Conservation (phyloP, 1,140 invertebrate species). For the Brachionus rotundiformis region DNA sequence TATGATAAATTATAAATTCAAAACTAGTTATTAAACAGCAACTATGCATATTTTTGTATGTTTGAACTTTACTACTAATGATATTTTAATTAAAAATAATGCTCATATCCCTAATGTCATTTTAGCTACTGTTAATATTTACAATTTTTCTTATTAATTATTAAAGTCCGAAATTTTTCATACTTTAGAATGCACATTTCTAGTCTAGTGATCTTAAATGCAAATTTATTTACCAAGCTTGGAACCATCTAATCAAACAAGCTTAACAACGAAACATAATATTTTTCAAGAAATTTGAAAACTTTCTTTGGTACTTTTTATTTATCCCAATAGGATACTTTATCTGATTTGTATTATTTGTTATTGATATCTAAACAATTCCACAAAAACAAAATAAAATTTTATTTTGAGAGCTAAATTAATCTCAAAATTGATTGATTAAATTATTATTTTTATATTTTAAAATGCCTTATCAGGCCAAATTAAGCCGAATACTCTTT, state of each 20-base stretch:
- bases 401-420: neutral
- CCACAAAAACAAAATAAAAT: neutral
- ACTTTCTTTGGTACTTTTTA: too few relatives aligned
- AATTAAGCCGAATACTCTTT: neutral
- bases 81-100: constrained; percentile 15
- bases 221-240: too few relatives aligned
- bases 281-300: neutral
- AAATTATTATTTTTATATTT: neutral
- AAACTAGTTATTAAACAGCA: neutral
- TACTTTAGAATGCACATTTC: too few relatives aligned
- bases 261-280: neutral
- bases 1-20: neutral
- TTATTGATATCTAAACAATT: neutral
- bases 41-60: constrained; percentile 2
- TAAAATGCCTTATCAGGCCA: neutral
- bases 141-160: too few relatives aligned
- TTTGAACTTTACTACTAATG: neutral
- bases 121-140: neutral
- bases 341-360: neutral
- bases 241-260: too few relatives aligned
- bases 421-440: neutral
- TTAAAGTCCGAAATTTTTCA: too few relatives aligned
- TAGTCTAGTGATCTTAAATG: too few relatives aligned
- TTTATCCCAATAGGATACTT: neutral
- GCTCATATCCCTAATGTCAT: neutral